A percentile compares a stretch with the other conserved stretches of the same genome.
These are phyloP conservation scores for Teleogryllus occipitalis DNA, from an alignment of 1,140 invertebrate genomes.

Conservation along the genomic window DNA sequence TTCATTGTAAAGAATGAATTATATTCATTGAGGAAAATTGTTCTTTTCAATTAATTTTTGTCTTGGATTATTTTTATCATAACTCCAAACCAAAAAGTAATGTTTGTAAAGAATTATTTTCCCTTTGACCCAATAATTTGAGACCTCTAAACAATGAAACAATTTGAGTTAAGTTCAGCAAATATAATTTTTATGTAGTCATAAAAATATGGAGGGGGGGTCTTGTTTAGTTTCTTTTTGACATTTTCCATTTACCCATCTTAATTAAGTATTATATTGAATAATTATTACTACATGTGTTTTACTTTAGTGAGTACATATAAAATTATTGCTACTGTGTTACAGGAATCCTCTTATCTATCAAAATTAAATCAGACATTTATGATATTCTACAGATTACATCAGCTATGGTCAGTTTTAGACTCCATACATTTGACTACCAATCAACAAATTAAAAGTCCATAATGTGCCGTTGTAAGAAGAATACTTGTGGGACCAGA, in stretches of 20 bases:
- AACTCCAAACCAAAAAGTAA: too few relatives aligned
- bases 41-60: not conserved
- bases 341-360: not conserved
- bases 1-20: not conserved
- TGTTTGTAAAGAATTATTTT: not conserved
- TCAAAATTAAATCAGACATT: not conserved
- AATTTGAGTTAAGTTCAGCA: not conserved
- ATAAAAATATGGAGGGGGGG: too few relatives aligned
- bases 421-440: not conserved
- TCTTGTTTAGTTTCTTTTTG: not conserved
- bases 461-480: not conserved
- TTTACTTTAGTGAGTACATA: not conserved
- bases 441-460: not conserved
- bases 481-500: too few relatives aligned
- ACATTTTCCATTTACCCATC: not conserved
- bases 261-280: not conserved
- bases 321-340: not conserved
- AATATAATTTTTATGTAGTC: not conserved
- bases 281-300: not conserved
- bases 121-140: not conserved
- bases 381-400: not conserved
- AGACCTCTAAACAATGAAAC: not conserved
- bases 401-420: not conserved
- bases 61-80: not conserved
- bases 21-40: not conserved